phyloP scores from a whole-genome alignment of 64 coral and sea anemone species.

The Dendronephthya gigantea region DNA sequence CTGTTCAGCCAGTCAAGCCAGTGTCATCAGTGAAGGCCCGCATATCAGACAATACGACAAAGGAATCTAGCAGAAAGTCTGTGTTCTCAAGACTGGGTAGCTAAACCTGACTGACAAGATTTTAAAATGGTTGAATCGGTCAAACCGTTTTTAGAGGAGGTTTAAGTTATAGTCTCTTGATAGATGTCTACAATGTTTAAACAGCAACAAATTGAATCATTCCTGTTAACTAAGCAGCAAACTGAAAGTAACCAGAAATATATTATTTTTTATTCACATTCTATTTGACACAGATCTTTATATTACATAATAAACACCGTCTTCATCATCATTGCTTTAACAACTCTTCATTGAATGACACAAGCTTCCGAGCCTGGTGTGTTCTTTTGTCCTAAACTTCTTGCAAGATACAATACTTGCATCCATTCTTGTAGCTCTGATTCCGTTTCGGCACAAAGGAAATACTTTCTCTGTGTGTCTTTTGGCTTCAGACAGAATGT shows the following conservation, averaged over 20 bases:
- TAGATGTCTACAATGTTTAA: too few relatives aligned
- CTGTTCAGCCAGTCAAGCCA: neutral
- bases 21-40: neutral
- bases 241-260: too few relatives aligned
- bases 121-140: neutral
- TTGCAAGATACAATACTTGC: constrained; percentile 95
- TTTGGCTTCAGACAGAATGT: constrained; percentile 84
- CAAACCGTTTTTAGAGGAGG: neutral
- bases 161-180: too few relatives aligned
- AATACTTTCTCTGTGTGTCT: constrained; percentile 49
- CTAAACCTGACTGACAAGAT: neutral
- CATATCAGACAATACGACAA: neutral
- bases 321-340: too few relatives aligned
- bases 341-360: neutral
- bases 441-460: constrained; percentile 69
- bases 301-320: too few relatives aligned
- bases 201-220: too few relatives aligned
- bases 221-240: too few relatives aligned
- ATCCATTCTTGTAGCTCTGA: constrained; percentile 94
- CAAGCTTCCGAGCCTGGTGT: neutral
- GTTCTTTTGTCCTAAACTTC: neutral
- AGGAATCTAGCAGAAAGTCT: neutral
- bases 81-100: constrained; percentile 6
- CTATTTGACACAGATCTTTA: too few relatives aligned
- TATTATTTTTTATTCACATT: too few relatives aligned